Evolutionary conservation across 2,888 invertebrate species (phyloP), one percentile per base, ranked within the genome.

Genomic region (Drosophila meridionalis): DNA sequence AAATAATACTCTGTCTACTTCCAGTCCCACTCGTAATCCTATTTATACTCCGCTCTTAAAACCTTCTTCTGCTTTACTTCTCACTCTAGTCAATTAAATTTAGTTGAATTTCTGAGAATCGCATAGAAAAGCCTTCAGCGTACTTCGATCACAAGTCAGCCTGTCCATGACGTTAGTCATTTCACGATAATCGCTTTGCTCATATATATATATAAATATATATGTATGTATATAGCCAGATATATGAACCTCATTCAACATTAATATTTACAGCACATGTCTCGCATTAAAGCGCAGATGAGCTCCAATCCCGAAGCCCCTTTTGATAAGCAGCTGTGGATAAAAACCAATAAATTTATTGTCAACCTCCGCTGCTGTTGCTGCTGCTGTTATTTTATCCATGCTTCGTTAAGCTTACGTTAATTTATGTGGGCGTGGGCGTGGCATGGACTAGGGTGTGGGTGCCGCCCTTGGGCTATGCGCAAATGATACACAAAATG

Each of bases 281-380:
- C 48, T 28, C 47, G 38, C 61, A 62, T 58, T 47, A 55, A 56
- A 45, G 36, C 56, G 8, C 40, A 76, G 70, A 57, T 66, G 76
- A 52, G 64, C 70, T 42, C 53, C 32, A 11, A 55, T 6, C 32
- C 53, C 43, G 43, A 63, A 6, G 42, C 79, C 73, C 68, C 69
- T 81, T 84, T 84, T 78, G 76, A 86, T 87, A 80, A 87, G 82
- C 70, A 73, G 69, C 61, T 64, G 69, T 72, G 63, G 80, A 87
- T 84, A 79, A 81, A 89, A 86, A 70, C 59, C 72, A 89, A 86
- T 86, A 87, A 86, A 89, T 86, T 89, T 80, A 75, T 89, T 84
- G 82, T 78, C 80, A 70, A 72, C 69, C 53, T 65, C 75, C 55
- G 56, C 63, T 66, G 62, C 9, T 47, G 50, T 45, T 56, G 55